phyloP scores from a whole-genome alignment of 2,888 invertebrate genomes.

The Nasonia oneida region DNA sequence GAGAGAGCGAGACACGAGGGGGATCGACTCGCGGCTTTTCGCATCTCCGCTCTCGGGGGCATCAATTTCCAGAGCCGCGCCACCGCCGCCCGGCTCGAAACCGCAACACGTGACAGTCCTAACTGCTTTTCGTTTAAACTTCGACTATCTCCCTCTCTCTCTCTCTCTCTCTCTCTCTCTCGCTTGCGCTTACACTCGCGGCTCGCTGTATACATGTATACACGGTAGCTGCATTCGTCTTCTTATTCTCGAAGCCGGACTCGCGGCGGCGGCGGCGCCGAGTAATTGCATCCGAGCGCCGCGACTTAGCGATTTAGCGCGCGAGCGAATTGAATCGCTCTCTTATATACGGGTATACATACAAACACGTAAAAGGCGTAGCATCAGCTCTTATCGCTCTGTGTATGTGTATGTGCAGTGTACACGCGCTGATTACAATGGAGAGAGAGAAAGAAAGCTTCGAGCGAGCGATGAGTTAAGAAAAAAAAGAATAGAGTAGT shows the following conservation, averaged over 20 bases:
- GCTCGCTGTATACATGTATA: background rate
- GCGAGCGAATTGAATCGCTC: slow-evolving; percentile 63
- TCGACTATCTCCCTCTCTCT: slow-evolving; percentile 49
- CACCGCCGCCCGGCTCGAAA: slow-evolving; percentile 70
- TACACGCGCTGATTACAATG: slow-evolving; percentile 40
- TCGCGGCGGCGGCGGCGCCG: slow-evolving; percentile 52
- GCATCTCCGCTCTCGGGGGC: slow-evolving; percentile 56
- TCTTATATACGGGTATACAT: background rate
- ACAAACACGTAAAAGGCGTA: slow-evolving; percentile 43
- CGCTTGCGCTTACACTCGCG: slow-evolving; percentile 7
- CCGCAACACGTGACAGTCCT: slow-evolving; percentile 78
- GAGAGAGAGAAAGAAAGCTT: background rate
- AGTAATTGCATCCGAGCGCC: slow-evolving; percentile 60
- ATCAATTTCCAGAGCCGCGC: slow-evolving; percentile 69
- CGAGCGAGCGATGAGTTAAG: background rate
- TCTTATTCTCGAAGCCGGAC: slow-evolving; percentile 52
- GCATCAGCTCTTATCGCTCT: background rate
- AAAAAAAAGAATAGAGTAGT: background rate
- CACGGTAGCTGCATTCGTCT: slow-evolving; percentile 14
- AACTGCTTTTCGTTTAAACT: slow-evolving; percentile 76
- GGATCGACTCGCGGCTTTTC: slow-evolving; percentile 66
- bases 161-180: background rate
- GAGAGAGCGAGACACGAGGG: background rate
- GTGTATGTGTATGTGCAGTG: background rate
- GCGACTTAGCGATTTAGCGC: slow-evolving; percentile 64